Conservation (phyloP, 1,140 invertebrate species). For the Dreissena rostriformis region DNA sequence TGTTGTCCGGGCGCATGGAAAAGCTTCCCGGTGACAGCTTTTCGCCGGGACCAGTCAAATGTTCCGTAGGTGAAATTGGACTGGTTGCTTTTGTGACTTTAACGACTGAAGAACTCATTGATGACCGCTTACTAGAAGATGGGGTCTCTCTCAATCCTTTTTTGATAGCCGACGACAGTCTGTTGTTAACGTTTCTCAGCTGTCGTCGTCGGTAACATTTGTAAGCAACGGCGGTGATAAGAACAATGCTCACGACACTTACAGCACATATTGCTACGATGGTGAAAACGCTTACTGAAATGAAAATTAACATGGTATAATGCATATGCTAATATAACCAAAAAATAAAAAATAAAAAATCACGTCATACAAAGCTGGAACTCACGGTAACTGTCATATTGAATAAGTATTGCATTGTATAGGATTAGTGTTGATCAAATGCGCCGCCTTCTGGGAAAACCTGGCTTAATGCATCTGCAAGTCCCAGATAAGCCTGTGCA, state of each 20-base stretch:
- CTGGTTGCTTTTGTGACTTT: conserved; percentile 77
- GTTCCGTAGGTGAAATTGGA: conserved; percentile 70
- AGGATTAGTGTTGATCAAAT: too few relatives aligned
- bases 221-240: conserved; percentile 70
- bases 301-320: too few relatives aligned
- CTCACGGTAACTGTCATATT: too few relatives aligned
- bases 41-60: conserved; percentile 60
- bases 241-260: conserved; percentile 67
- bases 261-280: conserved; percentile 73
- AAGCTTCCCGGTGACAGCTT: conserved; percentile 65
- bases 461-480: too few relatives aligned
- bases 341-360: too few relatives aligned
- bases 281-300: conserved; percentile 70
- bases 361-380: too few relatives aligned
- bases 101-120: conserved; percentile 62
- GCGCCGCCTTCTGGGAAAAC: too few relatives aligned
- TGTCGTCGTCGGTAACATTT: conserved; percentile 76
- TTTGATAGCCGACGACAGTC: conserved; percentile 79
- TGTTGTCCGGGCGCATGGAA: conserved; percentile 61
- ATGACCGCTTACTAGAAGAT: conserved; percentile 66
- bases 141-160: conserved; percentile 77
- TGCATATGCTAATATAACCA: too few relatives aligned
- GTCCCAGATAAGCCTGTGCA: too few relatives aligned
- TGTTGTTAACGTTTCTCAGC: conserved; percentile 72
- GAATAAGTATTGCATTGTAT: too few relatives aligned